Evolutionary conservation across 2,888 invertebrate genomes (phyloP), one percentile per base, ranked within the genome.

Genomic region (Drosophila bunnanda): DNA sequence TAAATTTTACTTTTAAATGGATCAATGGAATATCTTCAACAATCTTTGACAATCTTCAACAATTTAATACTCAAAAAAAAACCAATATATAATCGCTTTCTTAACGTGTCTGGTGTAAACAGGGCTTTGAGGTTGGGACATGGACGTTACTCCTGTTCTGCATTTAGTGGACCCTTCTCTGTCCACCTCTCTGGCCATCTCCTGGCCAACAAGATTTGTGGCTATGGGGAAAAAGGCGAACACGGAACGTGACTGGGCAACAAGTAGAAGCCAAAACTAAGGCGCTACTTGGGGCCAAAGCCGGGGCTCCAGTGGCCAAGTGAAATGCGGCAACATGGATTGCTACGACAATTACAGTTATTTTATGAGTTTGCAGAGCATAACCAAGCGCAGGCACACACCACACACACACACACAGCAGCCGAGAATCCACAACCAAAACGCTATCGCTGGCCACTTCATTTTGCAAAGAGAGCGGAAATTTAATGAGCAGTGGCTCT

Each of bases 271-370:
- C 39, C 62, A 46, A 58, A 60, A 58, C 58, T 58, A 22, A 59
- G 59, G 59, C 59, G 59, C 57, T 56, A 60, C 39, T 43, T 43
- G 43, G 15, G 43, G 43, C 22, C 43, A 15, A 13, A 22, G 28
- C 25, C 57, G 30, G 59, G 22, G 58, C 25, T 59, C 55, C 25
- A 69, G 39, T 46, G 39, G 56, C 44, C 28, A 36, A 38, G 52
- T 77, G 77, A 81, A 85, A 73, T 80, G 80, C 69, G 82, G 85
- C 86, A 87, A 85, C 78, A 78, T 64, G 28, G 55, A 25, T 66
- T 75, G 75, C 83, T 88, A 88, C 86, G 75, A 88, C 89, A 89
- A 89, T 88, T 84, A 88, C 84, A 89, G 89, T 88, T 88, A 84
- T 84, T 84, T 84, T 70, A 84, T 84, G 87, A 84, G 80, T 88